phyloP scores from a whole-genome alignment of 2,888 invertebrate species.

The Catotricha subobsoleta region DNA sequence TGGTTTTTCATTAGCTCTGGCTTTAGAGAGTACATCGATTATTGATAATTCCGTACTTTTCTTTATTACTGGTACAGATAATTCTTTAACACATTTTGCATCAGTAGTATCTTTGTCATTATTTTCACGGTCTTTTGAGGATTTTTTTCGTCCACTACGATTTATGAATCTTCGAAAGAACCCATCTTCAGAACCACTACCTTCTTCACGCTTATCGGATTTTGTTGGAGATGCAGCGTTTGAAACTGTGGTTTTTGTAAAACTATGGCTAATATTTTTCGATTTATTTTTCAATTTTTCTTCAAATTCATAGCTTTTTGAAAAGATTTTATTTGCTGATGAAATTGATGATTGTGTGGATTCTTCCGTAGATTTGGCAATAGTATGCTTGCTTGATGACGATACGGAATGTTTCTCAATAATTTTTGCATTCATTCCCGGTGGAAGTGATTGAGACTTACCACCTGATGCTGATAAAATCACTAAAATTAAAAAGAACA shows the following conservation, averaged over 20 bases:
- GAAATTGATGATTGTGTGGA: not conserved
- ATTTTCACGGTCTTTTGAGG: not conserved
- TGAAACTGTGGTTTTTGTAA: not conserved
- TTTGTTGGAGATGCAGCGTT: constrained; percentile 7
- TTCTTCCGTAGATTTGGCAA: not conserved
- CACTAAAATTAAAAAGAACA: not conserved
- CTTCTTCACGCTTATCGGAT: constrained; percentile 18
- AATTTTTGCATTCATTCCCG: constrained; percentile 20
- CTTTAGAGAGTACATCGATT: constrained; percentile 9
- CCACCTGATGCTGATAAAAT: constrained; percentile 19
- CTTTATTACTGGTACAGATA: constrained; percentile 18
- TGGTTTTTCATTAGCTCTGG: constrained; percentile 19
- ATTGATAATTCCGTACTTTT: constrained; percentile 5
- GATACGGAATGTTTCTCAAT: constrained; percentile 15
- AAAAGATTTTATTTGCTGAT: not conserved
- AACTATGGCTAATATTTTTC: too few species aligned
- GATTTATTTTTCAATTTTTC: not conserved
- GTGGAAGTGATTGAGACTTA: constrained; percentile 26
- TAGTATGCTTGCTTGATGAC: not conserved
- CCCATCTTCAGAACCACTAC: constrained; percentile 29
- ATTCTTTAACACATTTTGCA: constrained; percentile 12
- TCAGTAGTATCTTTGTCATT: constrained; percentile 17
- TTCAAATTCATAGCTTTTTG: constrained; percentile 8
- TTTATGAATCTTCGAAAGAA: constrained; percentile 47
- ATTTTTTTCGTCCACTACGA: constrained; percentile 37